These are phyloP conservation scores for Neomicropteryx cornuta DNA, from an alignment of 1,140 invertebrate species.

Conservation along the genomic window DNA sequence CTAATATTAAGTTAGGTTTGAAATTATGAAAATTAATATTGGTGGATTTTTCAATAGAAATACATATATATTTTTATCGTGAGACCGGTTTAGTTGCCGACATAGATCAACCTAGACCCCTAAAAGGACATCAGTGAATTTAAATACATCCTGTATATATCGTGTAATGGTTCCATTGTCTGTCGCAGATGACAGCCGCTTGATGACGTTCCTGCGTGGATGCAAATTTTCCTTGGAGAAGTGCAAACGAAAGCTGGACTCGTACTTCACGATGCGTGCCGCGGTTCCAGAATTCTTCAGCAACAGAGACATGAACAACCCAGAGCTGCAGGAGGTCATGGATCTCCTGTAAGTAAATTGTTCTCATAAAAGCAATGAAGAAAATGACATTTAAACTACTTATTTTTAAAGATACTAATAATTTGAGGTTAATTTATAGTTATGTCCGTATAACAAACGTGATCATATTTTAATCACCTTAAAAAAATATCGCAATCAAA, in stretches of 20 bases:
- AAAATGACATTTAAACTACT: conserved; percentile 6
- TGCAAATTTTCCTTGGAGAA: conserved; percentile 83
- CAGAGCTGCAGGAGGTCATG: conserved; percentile 57
- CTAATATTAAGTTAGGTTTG: no score
- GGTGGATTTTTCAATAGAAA: not conserved
- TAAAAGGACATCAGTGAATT: no score
- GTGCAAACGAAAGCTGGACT: conserved; percentile 76
- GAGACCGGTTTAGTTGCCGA: no score
- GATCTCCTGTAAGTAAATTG: conserved; percentile 53
- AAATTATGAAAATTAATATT: no score
- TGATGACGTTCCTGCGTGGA: conserved; percentile 74
- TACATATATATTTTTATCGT: not conserved
- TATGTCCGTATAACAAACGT: conserved; percentile 3
- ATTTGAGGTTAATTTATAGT: conserved; percentile 3
- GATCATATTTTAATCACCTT: not conserved
- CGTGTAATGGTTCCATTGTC: no score
- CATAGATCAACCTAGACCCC: not conserved
- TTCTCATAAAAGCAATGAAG: conserved; percentile 5
- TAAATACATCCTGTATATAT: no score
- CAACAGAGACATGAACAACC: conserved; percentile 58
- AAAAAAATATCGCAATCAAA: no score
- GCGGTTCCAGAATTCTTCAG: conserved; percentile 74
- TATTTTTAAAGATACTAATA: conserved; percentile 2
- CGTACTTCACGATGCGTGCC: conserved; percentile 76
- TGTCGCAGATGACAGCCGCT: conserved; percentile 55